A percentile compares a stretch with the other conserved stretches of the same genome.
phyloP scores from a whole-genome alignment of 2,113 vertebrate species.

The Calidris pygmaea region DNA sequence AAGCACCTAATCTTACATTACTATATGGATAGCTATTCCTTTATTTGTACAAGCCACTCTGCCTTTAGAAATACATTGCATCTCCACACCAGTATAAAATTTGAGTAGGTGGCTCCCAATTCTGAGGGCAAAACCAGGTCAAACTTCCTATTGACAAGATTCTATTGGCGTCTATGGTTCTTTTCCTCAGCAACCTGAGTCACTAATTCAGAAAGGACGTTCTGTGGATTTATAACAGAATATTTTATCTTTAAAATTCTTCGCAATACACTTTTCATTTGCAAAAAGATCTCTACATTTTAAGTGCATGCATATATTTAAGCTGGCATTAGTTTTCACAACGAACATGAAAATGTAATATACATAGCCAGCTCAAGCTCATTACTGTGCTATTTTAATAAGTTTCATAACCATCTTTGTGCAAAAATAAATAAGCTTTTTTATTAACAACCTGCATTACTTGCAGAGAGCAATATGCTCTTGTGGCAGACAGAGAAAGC shows the following conservation, averaged over 20 bases:
- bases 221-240: background rate
- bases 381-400: conserved; percentile 22
- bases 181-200: background rate
- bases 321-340: conserved; percentile 5
- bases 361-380: background rate
- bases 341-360: background rate
- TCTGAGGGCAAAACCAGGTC: background rate
- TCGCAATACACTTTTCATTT: background rate
- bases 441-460: background rate
- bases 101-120: background rate
- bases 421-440: background rate
- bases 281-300: background rate
- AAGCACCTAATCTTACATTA: background rate
- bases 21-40: background rate
- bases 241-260: background rate
- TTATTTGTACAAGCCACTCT: background rate
- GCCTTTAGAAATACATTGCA: background rate
- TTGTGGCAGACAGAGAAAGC: background rate
- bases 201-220: background rate
- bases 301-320: background rate
- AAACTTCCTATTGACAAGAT: background rate
- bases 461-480: background rate
- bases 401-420: background rate
- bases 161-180: background rate
- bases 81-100: background rate